phyloP scores from a whole-genome alignment of 1,140 invertebrate genomes.

The Panagrolaimus sp. region DNA sequence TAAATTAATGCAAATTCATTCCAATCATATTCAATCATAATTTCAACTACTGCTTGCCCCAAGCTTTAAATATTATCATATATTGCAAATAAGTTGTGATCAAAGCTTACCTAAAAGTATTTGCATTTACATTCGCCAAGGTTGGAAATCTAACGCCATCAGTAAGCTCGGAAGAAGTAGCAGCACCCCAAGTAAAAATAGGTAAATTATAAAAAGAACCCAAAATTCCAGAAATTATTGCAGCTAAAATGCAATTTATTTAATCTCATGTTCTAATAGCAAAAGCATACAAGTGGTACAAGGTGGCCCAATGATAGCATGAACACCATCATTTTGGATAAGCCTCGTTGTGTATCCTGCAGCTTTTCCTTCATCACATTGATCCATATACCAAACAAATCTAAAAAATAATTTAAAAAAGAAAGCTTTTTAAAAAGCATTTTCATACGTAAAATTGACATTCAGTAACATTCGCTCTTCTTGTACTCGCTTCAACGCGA shows the following conservation, averaged over 20 bases:
- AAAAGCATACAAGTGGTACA: constrained; percentile 28
- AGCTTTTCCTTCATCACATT: constrained; percentile 32
- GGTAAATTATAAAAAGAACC: constrained; percentile 36
- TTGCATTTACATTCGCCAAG: constrained; percentile 26
- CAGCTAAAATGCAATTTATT: constrained; percentile 8
- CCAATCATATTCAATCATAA: constrained; percentile 31
- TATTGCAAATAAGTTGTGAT: not conserved
- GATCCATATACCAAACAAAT: constrained; percentile 33
- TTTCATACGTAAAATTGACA: too few relatives aligned
- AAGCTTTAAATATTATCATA: constrained; percentile 16
- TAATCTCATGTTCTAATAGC: too few relatives aligned
- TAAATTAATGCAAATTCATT: constrained; percentile 36
- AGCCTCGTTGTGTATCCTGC: constrained; percentile 33
- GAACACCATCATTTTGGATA: constrained; percentile 27
- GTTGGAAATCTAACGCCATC: constrained; percentile 30
- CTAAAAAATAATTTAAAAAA: constrained; percentile 14
- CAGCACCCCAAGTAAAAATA: constrained; percentile 34
- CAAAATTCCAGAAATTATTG: not conserved
- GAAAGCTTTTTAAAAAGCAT: constrained; percentile 1
- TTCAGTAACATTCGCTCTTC: too few relatives aligned
- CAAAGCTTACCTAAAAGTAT: constrained; percentile 24
- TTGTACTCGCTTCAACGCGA: constrained; percentile 13
- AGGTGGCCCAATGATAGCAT: constrained; percentile 37
- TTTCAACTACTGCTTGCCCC: constrained; percentile 20
- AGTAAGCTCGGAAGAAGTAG: constrained; percentile 22